Evolutionary conservation across 1,140 invertebrate genomes (phyloP), one percentile per base, ranked within the genome.

Genomic region (Pantala flavescens): DNA sequence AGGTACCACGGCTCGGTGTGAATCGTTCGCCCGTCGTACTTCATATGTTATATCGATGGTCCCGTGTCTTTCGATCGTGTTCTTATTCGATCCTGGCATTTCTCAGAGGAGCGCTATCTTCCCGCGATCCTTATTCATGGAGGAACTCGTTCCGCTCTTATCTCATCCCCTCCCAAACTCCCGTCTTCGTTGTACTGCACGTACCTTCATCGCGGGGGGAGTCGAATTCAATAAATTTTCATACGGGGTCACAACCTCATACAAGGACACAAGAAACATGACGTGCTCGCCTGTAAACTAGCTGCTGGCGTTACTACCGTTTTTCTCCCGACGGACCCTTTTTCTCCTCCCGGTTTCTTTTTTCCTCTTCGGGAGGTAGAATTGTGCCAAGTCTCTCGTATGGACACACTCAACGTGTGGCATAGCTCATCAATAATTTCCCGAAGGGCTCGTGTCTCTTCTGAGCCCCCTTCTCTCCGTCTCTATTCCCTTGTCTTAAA

Each of bases 261-360:
- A 21, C 49, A 63, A 63, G 49, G 49, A 63, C 49, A 63, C n/a
- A 63, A 21, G 49, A 21, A 63, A 63, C 49, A 63, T 63, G 49
- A 63, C 49, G 12, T 63, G 49, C 49, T 21, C 16, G 49, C 49
- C 49, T 63, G 49, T 63, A 63, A 63, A 63, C 49, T 63, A 63
- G 49, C 49, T 63, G 49, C 49, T 63, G 49, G 49, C 49, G 49
- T 63, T 63, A 63, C 49, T 63, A 63, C 49, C 49, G 49, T 63
- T 63, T 63, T 19, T 21, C n/a, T 63, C 49, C n/a, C 49, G 12
- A 63, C 16, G 12, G 14, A 63, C 49, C 49, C 49, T 63, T 21
- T 21, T 21, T 63, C 49, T 63, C 28, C 28, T 36, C 28, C 28
- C 28, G 28, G 28, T 36, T 36, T 36, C 28, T 36, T 36, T 36